Percentiles rank a stretch among this genome's conserved stretches.
These are phyloP conservation scores for Oscheius sp. DNA, from an alignment of 2,888 invertebrate genomes.

Conservation along the genomic window DNA sequence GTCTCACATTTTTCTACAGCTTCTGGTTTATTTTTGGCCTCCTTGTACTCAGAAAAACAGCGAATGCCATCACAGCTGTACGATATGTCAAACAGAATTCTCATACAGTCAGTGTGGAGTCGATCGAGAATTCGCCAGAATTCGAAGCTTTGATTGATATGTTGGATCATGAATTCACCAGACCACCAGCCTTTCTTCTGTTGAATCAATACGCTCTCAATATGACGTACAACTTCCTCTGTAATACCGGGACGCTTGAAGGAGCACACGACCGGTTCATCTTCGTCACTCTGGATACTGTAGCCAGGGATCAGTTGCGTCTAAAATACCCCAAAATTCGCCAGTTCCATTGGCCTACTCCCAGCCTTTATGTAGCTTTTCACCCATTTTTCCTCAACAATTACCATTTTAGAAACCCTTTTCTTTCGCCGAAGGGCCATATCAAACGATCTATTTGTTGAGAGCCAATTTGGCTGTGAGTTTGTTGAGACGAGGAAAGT, in stretches of 20 bases:
- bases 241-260: conserved; percentile 59
- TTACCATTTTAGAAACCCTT: conserved; percentile 65
- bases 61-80: conserved; percentile 66
- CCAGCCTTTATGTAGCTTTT: conserved; percentile 63
- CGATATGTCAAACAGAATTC: conserved; percentile 65
- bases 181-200: conserved; percentile 67
- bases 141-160: conserved; percentile 52
- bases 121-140: conserved; percentile 63
- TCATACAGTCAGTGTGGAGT: conserved; percentile 54
- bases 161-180: conserved; percentile 50
- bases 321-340: conserved; percentile 64
- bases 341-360: conserved; percentile 70
- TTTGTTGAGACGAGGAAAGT: conserved; percentile 63
- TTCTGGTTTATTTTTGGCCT: conserved; percentile 61
- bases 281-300: conserved; percentile 67
- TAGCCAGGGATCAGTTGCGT: conserved; percentile 57
- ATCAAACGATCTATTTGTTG: conserved; percentile 68
- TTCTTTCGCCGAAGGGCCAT: conserved; percentile 69
- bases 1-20: conserved; percentile 39
- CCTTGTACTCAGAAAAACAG: conserved; percentile 65
- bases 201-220: conserved; percentile 69
- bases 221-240: conserved; percentile 70
- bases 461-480: conserved; percentile 66
- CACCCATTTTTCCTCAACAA: background rate
- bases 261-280: conserved; percentile 60